These are phyloP conservation scores for Tragelaphus imberbis DNA, from an alignment of 2,113 vertebrate species.

Conservation along the genomic window DNA sequence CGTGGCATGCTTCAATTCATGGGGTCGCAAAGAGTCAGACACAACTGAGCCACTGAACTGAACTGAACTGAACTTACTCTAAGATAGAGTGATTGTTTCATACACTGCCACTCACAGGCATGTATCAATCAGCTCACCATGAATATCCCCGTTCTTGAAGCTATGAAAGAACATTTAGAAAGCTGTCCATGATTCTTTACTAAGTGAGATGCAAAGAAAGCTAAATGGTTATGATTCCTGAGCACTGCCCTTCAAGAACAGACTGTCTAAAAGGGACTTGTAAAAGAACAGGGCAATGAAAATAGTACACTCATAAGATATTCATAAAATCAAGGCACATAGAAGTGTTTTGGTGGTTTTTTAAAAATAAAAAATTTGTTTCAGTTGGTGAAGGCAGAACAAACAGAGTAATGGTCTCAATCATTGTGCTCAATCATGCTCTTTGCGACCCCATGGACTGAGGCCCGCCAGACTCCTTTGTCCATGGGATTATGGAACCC, in stretches of 20 bases:
- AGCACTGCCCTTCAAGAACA: not conserved
- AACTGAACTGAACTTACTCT: not conserved
- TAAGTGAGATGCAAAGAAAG: not conserved
- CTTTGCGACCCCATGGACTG: not conserved
- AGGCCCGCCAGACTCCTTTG: not conserved
- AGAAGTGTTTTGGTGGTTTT: not conserved
- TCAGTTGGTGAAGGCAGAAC: no score
- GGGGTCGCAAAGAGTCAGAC: rapidly evolving
- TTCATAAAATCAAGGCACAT: not conserved
- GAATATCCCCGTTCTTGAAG: not conserved
- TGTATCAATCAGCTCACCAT: not conserved
- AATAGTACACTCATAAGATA: not conserved
- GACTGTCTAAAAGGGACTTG: not conserved
- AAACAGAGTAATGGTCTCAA: not conserved
- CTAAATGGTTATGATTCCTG: not conserved
- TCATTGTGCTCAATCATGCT: not conserved
- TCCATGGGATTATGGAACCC: not conserved
- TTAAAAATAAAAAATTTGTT: not conserved
- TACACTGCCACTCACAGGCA: not conserved
- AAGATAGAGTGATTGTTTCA: not conserved
- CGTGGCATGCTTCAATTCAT: no score
- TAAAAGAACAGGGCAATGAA: not conserved
- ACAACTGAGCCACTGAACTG: no score
- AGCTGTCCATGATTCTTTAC: not conserved
- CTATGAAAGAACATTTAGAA: not conserved